Conservation (phyloP, 35 echinoderm and acorn worm genomes). For the Heliocidaris tuberculata region DNA sequence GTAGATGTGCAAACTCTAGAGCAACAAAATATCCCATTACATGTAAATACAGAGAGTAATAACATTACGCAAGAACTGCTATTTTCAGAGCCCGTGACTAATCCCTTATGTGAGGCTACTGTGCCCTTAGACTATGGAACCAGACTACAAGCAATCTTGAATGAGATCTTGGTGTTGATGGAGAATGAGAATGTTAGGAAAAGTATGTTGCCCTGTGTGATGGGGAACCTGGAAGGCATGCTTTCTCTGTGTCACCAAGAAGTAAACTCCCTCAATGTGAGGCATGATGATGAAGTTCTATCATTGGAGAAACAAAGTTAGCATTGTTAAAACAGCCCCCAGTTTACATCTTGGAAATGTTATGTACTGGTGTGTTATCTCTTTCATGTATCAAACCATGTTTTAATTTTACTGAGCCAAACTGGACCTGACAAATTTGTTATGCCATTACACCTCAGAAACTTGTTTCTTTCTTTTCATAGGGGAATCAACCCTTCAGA, state of each 20-base stretch:
- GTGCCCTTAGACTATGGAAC: neutral
- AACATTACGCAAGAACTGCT: neutral
- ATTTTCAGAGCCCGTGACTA: neutral
- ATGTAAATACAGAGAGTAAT: neutral
- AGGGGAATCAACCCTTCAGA: too few species aligned
- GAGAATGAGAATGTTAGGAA: constrained; percentile 15
- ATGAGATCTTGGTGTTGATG: constrained; percentile 19
- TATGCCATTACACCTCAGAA: too few species aligned
- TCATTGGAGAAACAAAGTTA: neutral
- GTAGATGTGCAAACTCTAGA: neutral
- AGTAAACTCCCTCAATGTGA: constrained; percentile 9
- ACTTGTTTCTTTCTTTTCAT: too few species aligned
- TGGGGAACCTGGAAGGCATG: constrained; percentile 6
- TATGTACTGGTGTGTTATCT: too few species aligned
- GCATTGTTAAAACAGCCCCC: neutral
- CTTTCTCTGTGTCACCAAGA: constrained; percentile 8
- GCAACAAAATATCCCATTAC: neutral
- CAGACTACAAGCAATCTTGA: neutral
- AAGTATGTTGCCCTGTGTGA: constrained; percentile 13
- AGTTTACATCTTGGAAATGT: too few species aligned
- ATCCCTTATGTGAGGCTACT: neutral
- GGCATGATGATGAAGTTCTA: neutral
- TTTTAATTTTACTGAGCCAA: too few species aligned
- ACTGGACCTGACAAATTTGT: too few species aligned
- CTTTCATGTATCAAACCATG: too few species aligned